Evolutionary conservation across 2,797 vertebrate species (phyloP), one percentile per base, ranked within the genome.

Genomic region (Monodelphis domestica): DNA sequence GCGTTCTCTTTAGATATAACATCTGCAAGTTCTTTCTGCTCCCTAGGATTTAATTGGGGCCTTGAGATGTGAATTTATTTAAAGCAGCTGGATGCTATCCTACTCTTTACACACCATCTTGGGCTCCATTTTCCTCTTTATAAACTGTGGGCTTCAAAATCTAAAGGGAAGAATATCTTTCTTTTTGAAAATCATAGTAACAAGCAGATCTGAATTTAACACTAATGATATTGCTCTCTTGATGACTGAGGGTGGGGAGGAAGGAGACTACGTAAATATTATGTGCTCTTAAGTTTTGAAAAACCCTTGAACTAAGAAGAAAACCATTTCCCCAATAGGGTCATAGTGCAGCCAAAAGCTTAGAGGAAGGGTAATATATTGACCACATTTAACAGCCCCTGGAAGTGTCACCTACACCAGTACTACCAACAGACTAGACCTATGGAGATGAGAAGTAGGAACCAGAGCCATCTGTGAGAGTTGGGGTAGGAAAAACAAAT

Each of bases 21-120:
- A 84, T 84, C 70, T 84, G 70, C 70, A 84, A 84, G 70, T 84
- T 84, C 70, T 84, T 84, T 84, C 70, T 45, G 70, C 70, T 84
- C 70, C 38, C 70, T 0, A 50, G 45, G 24, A 87, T 78, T 57
- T 6, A 56, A 57, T 88, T n/a, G 87, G 14, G 78, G 53, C n/a
- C 53, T 93, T 57, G 63, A 93, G 29, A 87, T 89, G 91, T 91
- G 89, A 94, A 90, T 78, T 93, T 51, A 93, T 56, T 95, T 91
- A 88, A 93, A 92, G 33, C 90, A 88, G 84, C 24, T 84, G 90
- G 45, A 30, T 91, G 53, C 24, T 55, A 59, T 84, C 70, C 78
- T n/a, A 78, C 55, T 89, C 59, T 84, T 84, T 84, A 70, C 24
- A 1, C 70, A 84, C 70, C 70, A 90, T 84, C 53, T 59, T 63